Percentiles rank a stretch among this genome's conserved stretches.
Conservation (phyloP, 2,113 vertebrate genomes). For the Elephas maximus region DNA sequence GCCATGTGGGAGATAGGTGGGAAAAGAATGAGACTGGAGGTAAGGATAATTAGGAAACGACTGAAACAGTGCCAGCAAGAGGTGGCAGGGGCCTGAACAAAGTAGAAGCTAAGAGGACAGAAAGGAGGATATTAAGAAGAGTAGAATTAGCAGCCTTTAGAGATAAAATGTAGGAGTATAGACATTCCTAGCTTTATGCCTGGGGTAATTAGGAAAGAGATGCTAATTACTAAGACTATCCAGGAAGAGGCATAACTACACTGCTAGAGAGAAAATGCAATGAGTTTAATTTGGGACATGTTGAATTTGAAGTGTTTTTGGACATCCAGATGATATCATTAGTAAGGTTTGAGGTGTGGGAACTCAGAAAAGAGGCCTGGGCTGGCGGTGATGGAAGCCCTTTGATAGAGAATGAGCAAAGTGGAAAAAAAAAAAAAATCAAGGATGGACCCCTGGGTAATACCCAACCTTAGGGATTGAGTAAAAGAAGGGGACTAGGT, state of each 20-base stretch:
- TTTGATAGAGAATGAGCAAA: conserved; percentile 19
- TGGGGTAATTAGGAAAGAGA: conserved; percentile 2
- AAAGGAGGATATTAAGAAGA: neutral
- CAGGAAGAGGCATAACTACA: neutral
- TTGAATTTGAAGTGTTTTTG: neutral
- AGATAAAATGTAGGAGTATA: neutral
- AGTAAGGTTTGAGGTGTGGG: conserved; percentile 25
- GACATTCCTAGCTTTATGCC: conserved; percentile 1
- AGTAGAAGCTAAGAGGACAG: conserved; percentile 19
- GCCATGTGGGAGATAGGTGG: neutral
- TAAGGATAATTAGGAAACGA: conserved; percentile 3
- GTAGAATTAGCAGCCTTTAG: neutral
- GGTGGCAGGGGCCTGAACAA: neutral
- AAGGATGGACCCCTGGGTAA: neutral
- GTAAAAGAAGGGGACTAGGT: neutral
- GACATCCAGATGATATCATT: conserved; percentile 39
- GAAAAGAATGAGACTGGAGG: neutral
- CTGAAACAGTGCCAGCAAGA: neutral
- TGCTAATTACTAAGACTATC: conserved; percentile 12
- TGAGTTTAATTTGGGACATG: neutral
- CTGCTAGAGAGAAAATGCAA: neutral
- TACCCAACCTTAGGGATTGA: neutral
- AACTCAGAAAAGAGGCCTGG: neutral
- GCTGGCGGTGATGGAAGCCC: neutral
- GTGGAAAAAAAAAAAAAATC: neutral